Evolutionary conservation across 1,140 invertebrate species (phyloP), one percentile per base, ranked within the genome.

Genomic region (Ostrea denselamellosa): DNA sequence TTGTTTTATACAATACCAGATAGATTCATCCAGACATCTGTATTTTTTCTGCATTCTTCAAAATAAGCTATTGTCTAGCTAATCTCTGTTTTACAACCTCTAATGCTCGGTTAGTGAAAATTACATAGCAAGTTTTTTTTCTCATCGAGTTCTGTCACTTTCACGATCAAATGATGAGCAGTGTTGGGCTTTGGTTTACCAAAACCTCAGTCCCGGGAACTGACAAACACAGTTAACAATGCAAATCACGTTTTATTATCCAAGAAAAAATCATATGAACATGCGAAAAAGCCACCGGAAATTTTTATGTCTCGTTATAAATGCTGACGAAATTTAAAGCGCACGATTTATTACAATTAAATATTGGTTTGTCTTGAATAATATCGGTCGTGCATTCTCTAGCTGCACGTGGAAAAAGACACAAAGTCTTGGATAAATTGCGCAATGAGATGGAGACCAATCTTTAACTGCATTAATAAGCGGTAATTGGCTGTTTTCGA

Each of bases 271-370:
- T 77, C 25, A 77, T 14, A 77, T 77, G 68, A 77, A 77, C 68
- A 77, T 77, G 25, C 12, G 68, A 77, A 77, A 77, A 77, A 77
- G 14, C 68, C 68, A 34, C 25, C 68, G 68, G 68, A 77, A 77
- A 77, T 77, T 77, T 77, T 77, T 14, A 77, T 77, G 68, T 10
- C 28, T 77, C 68, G 68, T 34, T 77, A 34, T 25, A 77, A 77
- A 77, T 77, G 68, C 68, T 77, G 68, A 77, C 68, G 68, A 22
- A 77, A 77, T 77, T 77, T 77, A 77, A 77, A 77, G 68, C 68
- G 68, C 68, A 77, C 68, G 68, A 34, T 77, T 77, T 77, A 77
- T 77, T 77, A 34, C 68, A 77, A 77, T 77, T 77, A 77, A 77
- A 77, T 77, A 77, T 77, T 77, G 68, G 68, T 77, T 77, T 77